Base-by-base conservation (phyloP, 2,888 invertebrate species). In the Acleris sparsana region DNA sequence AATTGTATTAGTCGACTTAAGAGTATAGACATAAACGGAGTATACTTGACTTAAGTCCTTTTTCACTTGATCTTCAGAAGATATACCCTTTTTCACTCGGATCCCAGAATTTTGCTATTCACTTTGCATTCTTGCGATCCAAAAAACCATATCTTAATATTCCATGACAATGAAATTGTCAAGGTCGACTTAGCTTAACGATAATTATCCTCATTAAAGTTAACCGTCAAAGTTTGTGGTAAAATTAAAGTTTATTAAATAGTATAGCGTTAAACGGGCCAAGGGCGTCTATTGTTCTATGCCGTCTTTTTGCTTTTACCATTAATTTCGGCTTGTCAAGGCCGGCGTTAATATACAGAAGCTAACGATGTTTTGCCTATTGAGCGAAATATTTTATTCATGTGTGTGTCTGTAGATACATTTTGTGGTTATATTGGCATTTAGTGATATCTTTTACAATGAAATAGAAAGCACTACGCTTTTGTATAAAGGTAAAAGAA, bases 211-310 rank as follows among this genome's bases (percentile, higher is more conserved):
- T 46, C 60, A 65, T 65, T 56, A 60, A 11, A 29, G 11, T 39
- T 22, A 53, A n/a, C 44, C 22, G 44, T 25, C 57, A 46, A 57
- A 53, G 22, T 44, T 56, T 55, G 65, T 44, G 48, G 59, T 48
- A 60, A 59, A 64, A 55, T 53, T 55, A 56, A 65, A 65, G 22
- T 61, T 51, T 49, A 49, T 64, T 13, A 39, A 66, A 66, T 46
- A 39, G 55, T 39, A 39, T 58, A 59, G 46, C 53, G 48, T 48
- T 39, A 53, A 64, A 55, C 55, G 6, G 59, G 55, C 51, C 55
- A 65, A 61, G 65, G 65, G n/a, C 55, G 48, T 6, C 25, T 44
- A 65, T 65, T 65, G 65, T 65, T 65, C 57, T 57, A 63, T 22
- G 39, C 29, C 46, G 57, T 46, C 51, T 61, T 60, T 65, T 51